Evolutionary conservation across 1,140 invertebrate species (phyloP).

Genomic region (Glomeris maerens): DNA sequence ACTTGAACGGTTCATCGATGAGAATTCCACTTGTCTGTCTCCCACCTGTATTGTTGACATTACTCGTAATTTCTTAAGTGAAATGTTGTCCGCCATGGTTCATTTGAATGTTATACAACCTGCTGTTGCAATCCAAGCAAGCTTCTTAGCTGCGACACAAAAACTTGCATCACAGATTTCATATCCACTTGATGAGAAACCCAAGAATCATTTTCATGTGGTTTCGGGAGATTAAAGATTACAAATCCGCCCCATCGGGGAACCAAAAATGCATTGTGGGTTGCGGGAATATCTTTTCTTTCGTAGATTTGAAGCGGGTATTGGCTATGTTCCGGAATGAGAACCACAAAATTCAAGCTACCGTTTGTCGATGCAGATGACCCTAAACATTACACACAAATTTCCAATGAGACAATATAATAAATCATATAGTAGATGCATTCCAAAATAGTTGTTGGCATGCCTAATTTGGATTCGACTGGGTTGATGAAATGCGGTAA

Average conservation of each 20-base stretch:
- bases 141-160: constrained; percentile 59
- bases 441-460: background rate
- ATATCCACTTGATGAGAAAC: constrained; percentile 35
- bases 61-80: background rate
- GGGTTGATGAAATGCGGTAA: constrained; percentile 37
- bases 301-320: constrained; percentile 52
- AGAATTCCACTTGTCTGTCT: constrained; percentile 6
- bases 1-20: background rate
- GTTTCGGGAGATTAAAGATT: too few species aligned
- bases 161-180: constrained; percentile 52
- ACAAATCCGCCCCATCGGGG: constrained; percentile 72
- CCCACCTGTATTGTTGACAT: background rate
- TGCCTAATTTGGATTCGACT: constrained; percentile 67
- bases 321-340: constrained; percentile 53
- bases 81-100: constrained; percentile 16
- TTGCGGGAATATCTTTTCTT: constrained; percentile 21
- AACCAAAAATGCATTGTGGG: constrained; percentile 58
- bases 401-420: background rate
- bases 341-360: constrained; percentile 68
- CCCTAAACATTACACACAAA: background rate
- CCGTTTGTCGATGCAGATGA: constrained; percentile 67
- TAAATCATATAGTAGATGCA: background rate
- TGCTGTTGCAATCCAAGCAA: constrained; percentile 58
- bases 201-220: constrained; percentile 27
- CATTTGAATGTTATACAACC: constrained; percentile 14